Percentiles rank a stretch among this genome's conserved stretches.
Conservation (phyloP, 1,140 invertebrate genomes). For the Hypothenemus hampei region DNA sequence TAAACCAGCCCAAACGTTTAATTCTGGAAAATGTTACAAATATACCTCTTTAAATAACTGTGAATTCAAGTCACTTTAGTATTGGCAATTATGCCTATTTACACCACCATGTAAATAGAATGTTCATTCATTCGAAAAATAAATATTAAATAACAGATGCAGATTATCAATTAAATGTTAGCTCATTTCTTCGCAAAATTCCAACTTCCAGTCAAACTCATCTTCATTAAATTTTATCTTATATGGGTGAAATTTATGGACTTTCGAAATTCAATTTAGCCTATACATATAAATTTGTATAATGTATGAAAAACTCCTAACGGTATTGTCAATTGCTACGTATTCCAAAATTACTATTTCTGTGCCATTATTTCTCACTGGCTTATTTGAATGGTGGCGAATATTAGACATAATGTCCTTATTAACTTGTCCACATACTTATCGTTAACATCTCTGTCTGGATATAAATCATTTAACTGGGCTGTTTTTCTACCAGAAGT, state of each 20-base stretch:
- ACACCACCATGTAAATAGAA: neutral
- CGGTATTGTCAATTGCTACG: too few relatives aligned
- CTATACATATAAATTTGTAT: too few relatives aligned
- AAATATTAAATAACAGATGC: neutral
- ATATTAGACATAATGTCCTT: too few relatives aligned
- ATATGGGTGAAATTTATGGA: neutral
- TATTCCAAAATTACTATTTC: too few relatives aligned
- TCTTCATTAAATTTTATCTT: neutral
- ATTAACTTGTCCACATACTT: too few relatives aligned
- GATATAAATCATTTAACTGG: neutral
- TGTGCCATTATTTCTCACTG: too few relatives aligned
- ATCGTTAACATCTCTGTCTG: neutral
- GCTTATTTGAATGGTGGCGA: too few relatives aligned
- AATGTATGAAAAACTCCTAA: neutral
- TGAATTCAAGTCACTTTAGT: neutral
- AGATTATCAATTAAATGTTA: neutral
- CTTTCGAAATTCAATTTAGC: neutral
- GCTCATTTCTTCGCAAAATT: neutral
- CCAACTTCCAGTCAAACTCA: neutral
- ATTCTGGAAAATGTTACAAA: neutral
- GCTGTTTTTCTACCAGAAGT: neutral
- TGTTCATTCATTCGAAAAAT: neutral
- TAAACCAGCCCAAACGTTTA: too few relatives aligned
- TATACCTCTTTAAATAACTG: neutral
- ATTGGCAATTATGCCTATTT: too few relatives aligned